A percentile compares a stretch with the other conserved stretches of the same genome.
Conservation (phyloP, 2,113 vertebrate genomes). For the Alethe diademata region DNA sequence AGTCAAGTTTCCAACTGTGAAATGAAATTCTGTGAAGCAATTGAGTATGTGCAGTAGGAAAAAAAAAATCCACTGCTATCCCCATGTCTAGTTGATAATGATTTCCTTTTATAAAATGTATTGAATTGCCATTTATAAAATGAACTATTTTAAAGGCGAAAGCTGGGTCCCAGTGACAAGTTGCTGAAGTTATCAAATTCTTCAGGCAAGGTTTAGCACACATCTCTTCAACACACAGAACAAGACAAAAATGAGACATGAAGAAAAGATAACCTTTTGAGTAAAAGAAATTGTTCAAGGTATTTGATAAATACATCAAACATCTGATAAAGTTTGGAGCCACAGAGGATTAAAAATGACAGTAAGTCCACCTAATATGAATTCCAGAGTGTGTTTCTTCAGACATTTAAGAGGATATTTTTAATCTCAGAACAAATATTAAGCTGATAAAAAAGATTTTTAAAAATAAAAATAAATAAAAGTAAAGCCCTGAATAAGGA, state of each 20-base stretch:
- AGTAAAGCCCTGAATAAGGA: not conserved
- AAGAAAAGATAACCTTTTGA: not conserved
- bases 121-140: conserved; percentile 27
- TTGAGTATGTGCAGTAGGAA: not conserved
- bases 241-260: not conserved
- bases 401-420: not conserved
- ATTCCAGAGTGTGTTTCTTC: not conserved
- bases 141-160: not conserved
- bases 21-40: conserved; percentile 1
- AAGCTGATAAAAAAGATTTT: not conserved
- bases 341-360: not conserved
- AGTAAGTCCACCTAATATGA: not conserved
- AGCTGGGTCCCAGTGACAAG: not conserved
- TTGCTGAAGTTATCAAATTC: not conserved
- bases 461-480: no score
- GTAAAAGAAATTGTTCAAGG: not conserved
- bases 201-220: not conserved
- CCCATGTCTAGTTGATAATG: not conserved
- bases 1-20: conserved; percentile 44
- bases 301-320: not conserved
- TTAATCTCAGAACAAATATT: not conserved
- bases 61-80: not conserved
- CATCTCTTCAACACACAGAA: not conserved
- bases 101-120: conserved; percentile 8
- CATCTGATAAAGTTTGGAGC: not conserved